Percentiles rank a stretch among this genome's conserved stretches.
Conservation (phyloP, 2,113 vertebrate genomes). For the Pelusios castaneus region DNA sequence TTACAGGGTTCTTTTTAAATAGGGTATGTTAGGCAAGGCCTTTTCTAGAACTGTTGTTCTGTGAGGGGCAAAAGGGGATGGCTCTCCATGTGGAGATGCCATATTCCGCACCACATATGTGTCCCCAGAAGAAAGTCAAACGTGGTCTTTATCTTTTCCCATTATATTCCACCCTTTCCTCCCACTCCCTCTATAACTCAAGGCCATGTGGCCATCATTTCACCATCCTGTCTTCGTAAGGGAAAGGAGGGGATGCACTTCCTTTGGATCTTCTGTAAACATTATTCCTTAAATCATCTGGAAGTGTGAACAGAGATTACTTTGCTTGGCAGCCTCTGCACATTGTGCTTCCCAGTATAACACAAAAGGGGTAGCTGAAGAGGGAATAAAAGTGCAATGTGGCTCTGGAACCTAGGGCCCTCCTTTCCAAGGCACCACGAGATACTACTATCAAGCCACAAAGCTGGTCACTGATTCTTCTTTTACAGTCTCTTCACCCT, state of each 20-base stretch:
- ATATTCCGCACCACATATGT: background rate
- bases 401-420: slow-evolving; percentile 12
- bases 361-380: slow-evolving; percentile 35
- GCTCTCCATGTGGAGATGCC: background rate
- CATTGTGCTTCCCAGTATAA: background rate
- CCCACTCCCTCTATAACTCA: background rate
- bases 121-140: background rate
- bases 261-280: background rate
- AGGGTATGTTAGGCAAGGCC: background rate
- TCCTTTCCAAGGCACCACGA: background rate
- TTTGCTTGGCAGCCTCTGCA: background rate
- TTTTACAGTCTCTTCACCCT: slow-evolving; percentile 70
- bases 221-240: background rate
- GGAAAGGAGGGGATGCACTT: background rate
- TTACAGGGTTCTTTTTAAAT: background rate
- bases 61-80: background rate
- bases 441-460: background rate
- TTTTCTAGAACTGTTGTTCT: slow-evolving; percentile 9
- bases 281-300: background rate
- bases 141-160: background rate
- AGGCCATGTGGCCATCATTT: background rate
- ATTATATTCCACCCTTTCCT: background rate
- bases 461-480: slow-evolving; percentile 43
- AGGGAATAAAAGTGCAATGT: slow-evolving; percentile 32
- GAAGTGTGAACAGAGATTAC: background rate